Percentiles rank a stretch among this genome's conserved stretches.
phyloP scores from a whole-genome alignment of 2,113 vertebrate species.

The Rhizomys pruinosus region DNA sequence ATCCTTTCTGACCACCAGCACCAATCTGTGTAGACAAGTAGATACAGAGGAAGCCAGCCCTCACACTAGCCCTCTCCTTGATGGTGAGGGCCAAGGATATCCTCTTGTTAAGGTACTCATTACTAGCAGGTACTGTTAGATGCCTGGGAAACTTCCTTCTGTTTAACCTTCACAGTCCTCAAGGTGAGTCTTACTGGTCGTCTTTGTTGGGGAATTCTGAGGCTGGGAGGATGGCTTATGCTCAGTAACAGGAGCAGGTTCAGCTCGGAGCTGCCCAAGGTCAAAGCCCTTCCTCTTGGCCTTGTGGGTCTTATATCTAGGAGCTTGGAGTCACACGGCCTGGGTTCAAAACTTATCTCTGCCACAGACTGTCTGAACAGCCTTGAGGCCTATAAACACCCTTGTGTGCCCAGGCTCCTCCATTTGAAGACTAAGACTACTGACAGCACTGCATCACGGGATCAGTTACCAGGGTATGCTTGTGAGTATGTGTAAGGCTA shows the following conservation, averaged over 20 bases:
- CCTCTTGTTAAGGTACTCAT: accelerated
- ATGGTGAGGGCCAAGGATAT: accelerated
- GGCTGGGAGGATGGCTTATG: background rate
- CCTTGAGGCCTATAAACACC: background rate
- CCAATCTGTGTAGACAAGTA: background rate
- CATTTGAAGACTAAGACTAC: background rate
- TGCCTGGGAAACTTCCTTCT: no score
- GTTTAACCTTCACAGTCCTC: background rate
- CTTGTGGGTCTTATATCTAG: background rate
- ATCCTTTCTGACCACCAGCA: background rate
- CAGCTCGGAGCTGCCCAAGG: background rate
- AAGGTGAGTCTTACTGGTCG: background rate
- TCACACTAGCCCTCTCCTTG: accelerated
- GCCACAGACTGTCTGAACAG: background rate
- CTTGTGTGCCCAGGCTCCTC: background rate
- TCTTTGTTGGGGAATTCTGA: background rate
- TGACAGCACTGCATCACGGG: background rate
- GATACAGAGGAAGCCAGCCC: no score
- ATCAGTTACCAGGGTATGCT: background rate
- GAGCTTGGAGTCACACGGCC: background rate
- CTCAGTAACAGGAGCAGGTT: accelerated
- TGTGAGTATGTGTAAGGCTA: background rate
- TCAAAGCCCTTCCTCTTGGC: background rate
- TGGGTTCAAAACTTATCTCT: background rate
- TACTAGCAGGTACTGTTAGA: background rate